Evolutionary conservation across 2,888 invertebrate species (phyloP), one percentile per base, ranked within the genome.

Genomic region (Sphaeridia pumilis): DNA sequence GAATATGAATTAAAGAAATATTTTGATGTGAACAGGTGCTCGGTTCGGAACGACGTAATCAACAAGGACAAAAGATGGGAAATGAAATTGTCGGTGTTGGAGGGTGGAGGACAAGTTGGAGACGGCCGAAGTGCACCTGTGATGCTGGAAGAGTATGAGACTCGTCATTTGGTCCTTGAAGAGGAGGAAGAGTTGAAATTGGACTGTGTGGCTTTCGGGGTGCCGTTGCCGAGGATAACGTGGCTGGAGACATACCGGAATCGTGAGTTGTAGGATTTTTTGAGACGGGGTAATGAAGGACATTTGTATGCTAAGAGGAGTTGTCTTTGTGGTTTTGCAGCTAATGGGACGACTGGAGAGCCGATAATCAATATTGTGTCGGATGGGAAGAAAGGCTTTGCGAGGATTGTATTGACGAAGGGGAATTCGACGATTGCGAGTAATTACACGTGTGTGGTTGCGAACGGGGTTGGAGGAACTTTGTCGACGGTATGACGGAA

Each of bases 391-490:
- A 38, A 36, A 38, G 51, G 51, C 55, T 54, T 46, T 56, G 56
- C 59, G 54, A 46, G 55, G 51, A 55, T 59, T 27, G 51, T 57
- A 45, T 52, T 61, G 34, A 55, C 54, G 7, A 49, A 28, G 17
- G 56, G 48, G 45, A 55, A 52, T 31, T 42, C n/a, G 46, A 46
- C 46, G 41, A 31, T 25, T 34, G 44, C 52, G 14, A 56, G 54
- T 21, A 61, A 59, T 35, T 61, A 57, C 25, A 58, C 50, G 14
- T 64, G 64, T 52, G 17, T 57, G 7, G 60, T 58, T 10, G 50
- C 27, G 17, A 59, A 59, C 47, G 54, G 56, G 7, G 35, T 58
- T 25, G 58, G 60, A 12, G 48, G 51, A 28, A 46, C 54, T 46
- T 48, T 60, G 25, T 38, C 58, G 31, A 54, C 55, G 50, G 62